A percentile compares a stretch with the other conserved stretches of the same genome.
phyloP scores from a whole-genome alignment of 2,797 vertebrate species.

The Sciurus carolinensis region DNA sequence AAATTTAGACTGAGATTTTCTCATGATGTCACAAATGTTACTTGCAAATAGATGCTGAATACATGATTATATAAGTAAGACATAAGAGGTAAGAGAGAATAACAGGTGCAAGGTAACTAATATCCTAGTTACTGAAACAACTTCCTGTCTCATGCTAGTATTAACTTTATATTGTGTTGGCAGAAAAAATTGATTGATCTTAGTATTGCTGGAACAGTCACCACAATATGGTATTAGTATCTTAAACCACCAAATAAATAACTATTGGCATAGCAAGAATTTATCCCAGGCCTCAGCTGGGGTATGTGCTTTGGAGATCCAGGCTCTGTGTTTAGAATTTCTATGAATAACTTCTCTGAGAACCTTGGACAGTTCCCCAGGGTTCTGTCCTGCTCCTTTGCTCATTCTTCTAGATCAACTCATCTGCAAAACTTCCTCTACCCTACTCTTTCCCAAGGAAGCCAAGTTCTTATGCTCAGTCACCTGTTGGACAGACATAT shows the following conservation, averaged over 20 bases:
- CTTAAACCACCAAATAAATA: neutral
- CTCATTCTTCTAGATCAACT: neutral
- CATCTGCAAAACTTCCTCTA: neutral
- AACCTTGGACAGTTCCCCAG: neutral
- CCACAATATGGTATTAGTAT: neutral
- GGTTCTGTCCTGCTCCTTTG: neutral
- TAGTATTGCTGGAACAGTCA: neutral
- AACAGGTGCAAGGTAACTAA: neutral
- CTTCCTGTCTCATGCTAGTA: neutral
- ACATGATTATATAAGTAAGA: constrained; percentile 51
- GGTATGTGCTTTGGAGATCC: neutral
- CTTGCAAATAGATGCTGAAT: neutral
- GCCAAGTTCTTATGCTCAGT: neutral
- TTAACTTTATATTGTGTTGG: neutral
- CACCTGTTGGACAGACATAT: neutral
- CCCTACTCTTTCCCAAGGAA: neutral
- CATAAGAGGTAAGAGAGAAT: neutral
- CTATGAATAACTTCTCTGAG: neutral
- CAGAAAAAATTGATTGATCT: constrained; percentile 9
- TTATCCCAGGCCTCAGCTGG: neutral
- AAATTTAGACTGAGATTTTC: neutral
- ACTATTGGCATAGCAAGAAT: neutral
- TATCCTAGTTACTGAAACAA: neutral
- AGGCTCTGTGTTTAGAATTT: neutral
- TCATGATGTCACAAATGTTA: constrained; percentile 8